Evolutionary conservation across 2,888 invertebrate species (phyloP).

Genomic region (Dryobotodes eremita): DNA sequence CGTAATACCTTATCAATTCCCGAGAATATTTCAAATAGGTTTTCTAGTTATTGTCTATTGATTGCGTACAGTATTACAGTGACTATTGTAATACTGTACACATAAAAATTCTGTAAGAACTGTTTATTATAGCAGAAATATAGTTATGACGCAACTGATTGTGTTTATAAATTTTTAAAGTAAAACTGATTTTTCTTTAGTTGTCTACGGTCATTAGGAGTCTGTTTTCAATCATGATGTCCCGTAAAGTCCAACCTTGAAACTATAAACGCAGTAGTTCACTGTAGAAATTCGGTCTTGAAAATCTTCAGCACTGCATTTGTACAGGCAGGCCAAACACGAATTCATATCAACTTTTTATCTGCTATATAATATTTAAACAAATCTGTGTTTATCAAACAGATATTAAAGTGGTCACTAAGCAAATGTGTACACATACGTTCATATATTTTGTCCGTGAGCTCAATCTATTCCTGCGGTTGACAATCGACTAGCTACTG

Average conservation of each 20-base stretch:
- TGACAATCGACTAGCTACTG: slow-evolving; percentile 57
- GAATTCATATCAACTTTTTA: not conserved
- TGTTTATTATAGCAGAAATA: too few species aligned
- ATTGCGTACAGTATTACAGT: slow-evolving; percentile 60
- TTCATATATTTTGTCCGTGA: slow-evolving; percentile 48
- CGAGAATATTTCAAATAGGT: slow-evolving; percentile 53
- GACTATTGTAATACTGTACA: slow-evolving; percentile 38
- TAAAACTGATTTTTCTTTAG: slow-evolving; percentile 21
- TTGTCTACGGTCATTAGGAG: not conserved
- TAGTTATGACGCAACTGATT: slow-evolving; percentile 41
- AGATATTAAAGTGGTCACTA: slow-evolving; percentile 10
- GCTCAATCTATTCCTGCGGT: slow-evolving; percentile 50
- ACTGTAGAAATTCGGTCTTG: not conserved
- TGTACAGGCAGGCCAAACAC: not conserved
- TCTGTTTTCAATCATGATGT: not conserved
- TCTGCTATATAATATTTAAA: not conserved
- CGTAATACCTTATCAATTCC: slow-evolving; percentile 60
- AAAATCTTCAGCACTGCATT: not conserved
- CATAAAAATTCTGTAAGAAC: slow-evolving; percentile 56
- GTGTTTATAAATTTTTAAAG: slow-evolving; percentile 43
- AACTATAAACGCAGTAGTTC: too few species aligned
- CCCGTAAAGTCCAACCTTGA: not conserved
- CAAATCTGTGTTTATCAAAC: not conserved
- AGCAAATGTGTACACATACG: slow-evolving; percentile 3
- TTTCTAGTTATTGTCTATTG: slow-evolving; percentile 59